Percentiles rank a stretch among this genome's conserved stretches.
Conservation (phyloP, 1,140 invertebrate genomes). For the Lasioglossum baleicum region DNA sequence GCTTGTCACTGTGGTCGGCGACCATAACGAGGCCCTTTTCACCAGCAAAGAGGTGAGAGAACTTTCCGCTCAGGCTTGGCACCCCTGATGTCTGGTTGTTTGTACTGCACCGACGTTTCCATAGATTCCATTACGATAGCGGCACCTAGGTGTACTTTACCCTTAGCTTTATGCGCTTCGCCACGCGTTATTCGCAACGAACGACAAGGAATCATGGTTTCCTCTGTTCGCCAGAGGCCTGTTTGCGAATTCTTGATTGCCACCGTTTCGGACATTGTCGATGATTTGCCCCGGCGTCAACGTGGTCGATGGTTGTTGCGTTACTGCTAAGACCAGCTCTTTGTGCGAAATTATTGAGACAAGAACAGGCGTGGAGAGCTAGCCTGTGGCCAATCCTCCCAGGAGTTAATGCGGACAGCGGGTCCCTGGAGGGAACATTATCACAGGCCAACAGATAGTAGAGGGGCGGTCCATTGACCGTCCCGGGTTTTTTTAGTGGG, state of each 20-base stretch:
- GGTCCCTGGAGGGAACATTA: too few relatives aligned
- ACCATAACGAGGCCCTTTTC: constrained; percentile 1
- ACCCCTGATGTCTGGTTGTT: constrained; percentile 13
- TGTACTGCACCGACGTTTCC: constrained; percentile 36
- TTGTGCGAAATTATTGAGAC: too few relatives aligned
- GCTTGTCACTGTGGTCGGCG: background rate
- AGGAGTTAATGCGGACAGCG: too few relatives aligned
- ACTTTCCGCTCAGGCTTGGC: constrained; percentile 11
- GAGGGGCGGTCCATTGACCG: too few relatives aligned
- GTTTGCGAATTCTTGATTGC: background rate
- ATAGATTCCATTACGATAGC: constrained; percentile 42
- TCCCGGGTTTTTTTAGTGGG: too few relatives aligned
- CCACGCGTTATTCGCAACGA: constrained; percentile 1
- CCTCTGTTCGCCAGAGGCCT: background rate
- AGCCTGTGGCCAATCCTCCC: too few relatives aligned
- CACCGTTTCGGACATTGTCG: background rate
- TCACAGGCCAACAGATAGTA: too few relatives aligned
- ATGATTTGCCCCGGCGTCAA: background rate
- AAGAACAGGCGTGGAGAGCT: too few relatives aligned
- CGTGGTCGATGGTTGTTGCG: background rate
- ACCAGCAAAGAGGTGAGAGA: background rate
- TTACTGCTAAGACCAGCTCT: too few relatives aligned
- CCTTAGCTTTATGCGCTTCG: constrained; percentile 1
- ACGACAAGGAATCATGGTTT: background rate
- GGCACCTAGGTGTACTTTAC: constrained; percentile 15